Conservation (phyloP, 2,113 vertebrate species). For the Alces alces region DNA sequence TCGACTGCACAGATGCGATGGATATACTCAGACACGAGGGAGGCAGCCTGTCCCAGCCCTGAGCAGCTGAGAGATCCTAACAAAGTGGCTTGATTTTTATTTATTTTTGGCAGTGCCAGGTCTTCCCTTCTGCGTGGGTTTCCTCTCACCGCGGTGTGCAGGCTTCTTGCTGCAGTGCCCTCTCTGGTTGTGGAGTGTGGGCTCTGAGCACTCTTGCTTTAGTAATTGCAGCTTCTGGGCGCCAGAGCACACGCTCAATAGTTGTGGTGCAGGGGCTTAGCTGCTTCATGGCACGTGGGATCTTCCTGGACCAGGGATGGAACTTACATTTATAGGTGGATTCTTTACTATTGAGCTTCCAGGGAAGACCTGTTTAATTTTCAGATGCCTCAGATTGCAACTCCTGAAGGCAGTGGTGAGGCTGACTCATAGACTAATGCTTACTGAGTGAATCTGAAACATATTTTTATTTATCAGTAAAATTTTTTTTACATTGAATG, state of each 20-base stretch:
- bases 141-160: accelerated
- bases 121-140: neutral
- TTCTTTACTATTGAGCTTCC: neutral
- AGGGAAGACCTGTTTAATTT: neutral
- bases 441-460: neutral
- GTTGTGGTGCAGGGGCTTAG: neutral
- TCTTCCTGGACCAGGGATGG: neutral
- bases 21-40: neutral
- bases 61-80: neutral
- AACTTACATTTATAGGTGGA: neutral
- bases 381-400: neutral
- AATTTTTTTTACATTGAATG: neutral
- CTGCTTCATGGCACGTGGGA: accelerated
- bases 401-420: neutral
- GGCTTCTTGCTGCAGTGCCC: neutral
- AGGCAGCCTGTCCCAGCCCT: neutral
- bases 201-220: neutral
- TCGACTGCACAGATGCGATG: neutral
- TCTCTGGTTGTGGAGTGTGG: neutral
- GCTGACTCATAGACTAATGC: neutral
- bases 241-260: neutral
- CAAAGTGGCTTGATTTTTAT: neutral
- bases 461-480: neutral
- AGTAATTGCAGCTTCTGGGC: neutral
- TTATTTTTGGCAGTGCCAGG: neutral